A percentile compares a stretch with the other conserved stretches of the same genome.
These are phyloP conservation scores for Ceratitis capitata DNA, from an alignment of 1,140 invertebrate species.

Conservation along the genomic window DNA sequence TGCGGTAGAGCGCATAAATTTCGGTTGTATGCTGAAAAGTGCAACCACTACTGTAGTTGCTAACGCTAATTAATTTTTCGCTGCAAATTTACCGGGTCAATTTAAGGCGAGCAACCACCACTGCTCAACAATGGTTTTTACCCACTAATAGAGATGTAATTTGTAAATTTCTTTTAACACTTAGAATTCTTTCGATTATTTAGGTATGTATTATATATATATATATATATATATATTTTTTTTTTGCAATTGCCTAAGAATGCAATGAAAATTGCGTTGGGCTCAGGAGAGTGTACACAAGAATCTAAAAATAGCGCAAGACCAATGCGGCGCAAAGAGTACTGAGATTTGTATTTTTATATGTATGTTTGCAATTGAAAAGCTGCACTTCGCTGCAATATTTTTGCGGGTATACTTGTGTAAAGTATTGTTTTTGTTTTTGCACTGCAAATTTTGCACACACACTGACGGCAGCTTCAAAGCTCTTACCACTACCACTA, in stretches of 20 bases:
- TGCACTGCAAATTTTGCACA: neutral
- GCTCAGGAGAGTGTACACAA: conserved; percentile 50
- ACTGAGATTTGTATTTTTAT: conserved; percentile 46
- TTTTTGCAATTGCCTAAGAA: neutral
- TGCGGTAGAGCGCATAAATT: conserved; percentile 64
- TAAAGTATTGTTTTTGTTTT: neutral
- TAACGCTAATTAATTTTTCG: conserved; percentile 53
- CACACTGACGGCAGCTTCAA: neutral
- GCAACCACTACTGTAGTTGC: conserved; percentile 55
- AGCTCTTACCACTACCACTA: neutral
- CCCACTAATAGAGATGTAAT: neutral
- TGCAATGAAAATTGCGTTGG: conserved; percentile 49
- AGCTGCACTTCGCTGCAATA: conserved; percentile 36
- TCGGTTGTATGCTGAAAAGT: conserved; percentile 60
- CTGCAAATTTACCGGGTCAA: conserved; percentile 46
- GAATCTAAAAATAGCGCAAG: conserved; percentile 60
- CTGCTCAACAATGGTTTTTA: conserved; percentile 41
- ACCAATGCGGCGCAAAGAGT: conserved; percentile 51
- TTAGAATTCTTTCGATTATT: neutral
- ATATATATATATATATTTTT: neutral
- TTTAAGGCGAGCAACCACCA: conserved; percentile 49
- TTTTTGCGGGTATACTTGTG: neutral
- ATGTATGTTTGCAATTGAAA: conserved; percentile 46
- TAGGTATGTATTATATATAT: too few species aligned
- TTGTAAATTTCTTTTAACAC: neutral